Percentiles rank a stretch among this genome's conserved stretches.
Evolutionary conservation across 2,113 vertebrate genomes (phyloP).

Genomic region (western clawed frog (Xenopus tropicalis)): DNA sequence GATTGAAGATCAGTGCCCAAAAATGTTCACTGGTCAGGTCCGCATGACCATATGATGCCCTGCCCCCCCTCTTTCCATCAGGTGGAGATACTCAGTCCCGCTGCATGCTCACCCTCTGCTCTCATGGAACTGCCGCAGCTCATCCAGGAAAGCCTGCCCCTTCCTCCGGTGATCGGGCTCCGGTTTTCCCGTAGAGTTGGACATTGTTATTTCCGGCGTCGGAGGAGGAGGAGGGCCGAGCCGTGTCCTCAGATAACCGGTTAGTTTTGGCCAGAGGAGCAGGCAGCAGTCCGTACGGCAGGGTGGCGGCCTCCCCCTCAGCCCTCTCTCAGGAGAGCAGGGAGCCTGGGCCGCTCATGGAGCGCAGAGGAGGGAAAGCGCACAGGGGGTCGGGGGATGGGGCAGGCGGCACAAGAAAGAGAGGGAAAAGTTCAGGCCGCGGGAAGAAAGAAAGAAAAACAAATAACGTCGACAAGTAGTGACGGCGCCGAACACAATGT

Average conservation of each 20-base stretch:
- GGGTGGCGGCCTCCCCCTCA: conserved; percentile 26
- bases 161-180: conserved; percentile 96
- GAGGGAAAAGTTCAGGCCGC: conserved; percentile 20
- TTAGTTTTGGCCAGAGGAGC: conserved; percentile 2
- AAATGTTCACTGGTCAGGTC: too few species aligned
- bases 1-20: too few species aligned
- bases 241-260: conserved; percentile 36
- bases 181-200: conserved; percentile 97
- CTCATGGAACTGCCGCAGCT: conserved; percentile 99
- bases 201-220: conserved; percentile 64
- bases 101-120: conserved; percentile 84
- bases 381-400: not conserved
- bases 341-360: conserved; percentile 40
- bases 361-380: conserved; percentile 24
- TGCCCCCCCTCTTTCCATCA: too few species aligned
- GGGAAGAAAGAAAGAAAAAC: conserved; percentile 6
- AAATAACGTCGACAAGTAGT: conserved; percentile 10
- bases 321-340: conserved; percentile 38
- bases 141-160: conserved; percentile 99
- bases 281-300: conserved; percentile 1
- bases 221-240: not conserved
- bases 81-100: not conserved
- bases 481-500: conserved; percentile 4
- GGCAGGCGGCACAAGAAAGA: not conserved
- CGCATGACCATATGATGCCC: too few species aligned